Conservation (phyloP, 2,888 invertebrate genomes). For the Myopa testacea region DNA sequence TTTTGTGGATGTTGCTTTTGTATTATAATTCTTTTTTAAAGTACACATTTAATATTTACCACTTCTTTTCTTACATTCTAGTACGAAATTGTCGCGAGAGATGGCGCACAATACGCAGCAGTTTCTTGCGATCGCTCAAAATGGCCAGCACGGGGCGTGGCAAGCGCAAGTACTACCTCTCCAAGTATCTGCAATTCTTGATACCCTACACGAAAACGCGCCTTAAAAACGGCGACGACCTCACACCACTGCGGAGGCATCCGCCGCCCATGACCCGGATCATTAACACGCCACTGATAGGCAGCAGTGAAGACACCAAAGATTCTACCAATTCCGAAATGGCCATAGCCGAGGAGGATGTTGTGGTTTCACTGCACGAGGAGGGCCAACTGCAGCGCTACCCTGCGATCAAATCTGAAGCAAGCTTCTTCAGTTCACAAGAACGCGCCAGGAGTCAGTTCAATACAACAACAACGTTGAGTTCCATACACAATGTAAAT, state of each 20-base stretch:
- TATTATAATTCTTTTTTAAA: too few relatives aligned
- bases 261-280: constrained; percentile 53
- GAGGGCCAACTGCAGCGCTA: constrained; percentile 40
- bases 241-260: constrained; percentile 46
- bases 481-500: constrained; percentile 10
- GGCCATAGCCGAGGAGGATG: constrained; percentile 53
- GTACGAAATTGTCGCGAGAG: constrained; percentile 64
- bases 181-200: constrained; percentile 62
- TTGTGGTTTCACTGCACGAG: constrained; percentile 53
- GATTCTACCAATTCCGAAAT: constrained; percentile 52
- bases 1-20: too few relatives aligned
- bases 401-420: constrained; percentile 34
- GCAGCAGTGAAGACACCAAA: constrained; percentile 58
- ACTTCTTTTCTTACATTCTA: constrained; percentile 37
- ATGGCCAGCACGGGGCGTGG: constrained; percentile 61
- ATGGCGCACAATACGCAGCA: constrained; percentile 64
- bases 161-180: constrained; percentile 63
- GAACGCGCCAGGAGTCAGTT: constrained; percentile 17
- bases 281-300: constrained; percentile 53
- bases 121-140: constrained; percentile 60
- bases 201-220: constrained; percentile 63
- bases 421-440: constrained; percentile 9
- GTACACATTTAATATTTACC: too few relatives aligned
- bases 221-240: constrained; percentile 46
- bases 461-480: constrained; percentile 40